Conservation (phyloP, 1,140 invertebrate species). For the Drosophila bipectinata region DNA sequence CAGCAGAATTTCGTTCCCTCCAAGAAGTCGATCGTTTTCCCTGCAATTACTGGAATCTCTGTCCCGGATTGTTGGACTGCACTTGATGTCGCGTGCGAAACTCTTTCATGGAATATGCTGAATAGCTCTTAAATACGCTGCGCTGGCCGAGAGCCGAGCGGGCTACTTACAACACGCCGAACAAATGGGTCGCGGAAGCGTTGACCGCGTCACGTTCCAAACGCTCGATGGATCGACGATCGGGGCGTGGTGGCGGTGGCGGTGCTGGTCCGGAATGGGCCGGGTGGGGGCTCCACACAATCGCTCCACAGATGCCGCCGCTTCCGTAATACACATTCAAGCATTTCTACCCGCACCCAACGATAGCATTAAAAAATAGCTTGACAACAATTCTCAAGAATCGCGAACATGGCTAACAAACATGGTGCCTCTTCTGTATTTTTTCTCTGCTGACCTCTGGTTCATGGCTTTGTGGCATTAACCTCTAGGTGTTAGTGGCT, state of each 20-base stretch:
- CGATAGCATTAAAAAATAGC: slow-evolving; percentile 22
- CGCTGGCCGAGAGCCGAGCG: slow-evolving; percentile 40
- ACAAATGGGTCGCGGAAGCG: slow-evolving; percentile 78
- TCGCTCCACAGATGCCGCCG: slow-evolving; percentile 8
- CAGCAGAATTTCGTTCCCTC: slow-evolving; percentile 53
- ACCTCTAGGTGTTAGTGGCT: slow-evolving; percentile 7
- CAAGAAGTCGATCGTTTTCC: slow-evolving; percentile 1
- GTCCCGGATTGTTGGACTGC: slow-evolving; percentile 39
- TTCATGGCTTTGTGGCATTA: slow-evolving; percentile 14
- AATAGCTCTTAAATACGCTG: slow-evolving; percentile 81
- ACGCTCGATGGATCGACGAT: slow-evolving; percentile 29
- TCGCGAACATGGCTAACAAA: slow-evolving; percentile 26
- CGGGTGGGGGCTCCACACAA: slow-evolving; percentile 2
- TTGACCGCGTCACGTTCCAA: slow-evolving; percentile 74
- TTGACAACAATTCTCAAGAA: slow-evolving; percentile 6
- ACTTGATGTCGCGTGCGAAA: slow-evolving; percentile 68
- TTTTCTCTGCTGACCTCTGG: slow-evolving; percentile 13
- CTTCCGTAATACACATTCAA: slow-evolving; percentile 53
- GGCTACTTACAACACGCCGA: slow-evolving; percentile 49
- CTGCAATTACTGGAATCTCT: slow-evolving; percentile 16
- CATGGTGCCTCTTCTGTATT: background rate
- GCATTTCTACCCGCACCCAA: slow-evolving; percentile 41
- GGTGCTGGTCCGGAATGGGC: slow-evolving; percentile 11
- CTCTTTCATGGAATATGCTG: slow-evolving; percentile 71
- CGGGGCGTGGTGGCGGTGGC: background rate